These are phyloP conservation scores for Cheirogaleus major DNA, from an alignment of 2,797 vertebrate genomes.

Conservation along the genomic window DNA sequence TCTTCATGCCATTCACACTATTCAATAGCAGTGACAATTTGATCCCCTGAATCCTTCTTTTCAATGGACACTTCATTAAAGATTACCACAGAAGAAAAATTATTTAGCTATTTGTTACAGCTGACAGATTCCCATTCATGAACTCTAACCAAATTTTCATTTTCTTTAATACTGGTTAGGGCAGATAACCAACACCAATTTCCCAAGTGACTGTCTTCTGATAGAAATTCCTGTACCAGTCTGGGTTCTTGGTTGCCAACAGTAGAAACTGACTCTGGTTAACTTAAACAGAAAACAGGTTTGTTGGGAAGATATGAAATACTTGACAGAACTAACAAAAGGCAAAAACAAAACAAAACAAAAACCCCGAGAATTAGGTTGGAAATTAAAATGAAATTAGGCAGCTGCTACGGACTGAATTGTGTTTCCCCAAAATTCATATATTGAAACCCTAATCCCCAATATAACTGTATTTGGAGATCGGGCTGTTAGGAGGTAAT, in stretches of 20 bases:
- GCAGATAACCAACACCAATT: background rate
- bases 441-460: background rate
- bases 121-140: background rate
- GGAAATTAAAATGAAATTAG: background rate
- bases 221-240: background rate
- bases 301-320: background rate
- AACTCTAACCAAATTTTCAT: conserved; percentile 17
- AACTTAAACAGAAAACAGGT: conserved; percentile 21
- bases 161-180: background rate
- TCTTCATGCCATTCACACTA: background rate
- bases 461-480: background rate
- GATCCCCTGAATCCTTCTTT: conserved; percentile 46
- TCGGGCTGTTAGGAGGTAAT: background rate
- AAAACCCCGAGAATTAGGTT: background rate
- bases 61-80: conserved; percentile 15
- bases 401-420: background rate
- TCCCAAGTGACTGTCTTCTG: background rate
- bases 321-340: background rate
- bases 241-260: background rate
- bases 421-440: background rate
- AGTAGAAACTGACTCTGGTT: conserved; percentile 4
- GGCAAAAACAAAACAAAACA: background rate
- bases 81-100: background rate
- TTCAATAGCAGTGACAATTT: conserved; percentile 19
- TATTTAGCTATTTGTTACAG: background rate